phyloP scores from a whole-genome alignment of 2,888 invertebrate species.

The Oscheius sp. region DNA sequence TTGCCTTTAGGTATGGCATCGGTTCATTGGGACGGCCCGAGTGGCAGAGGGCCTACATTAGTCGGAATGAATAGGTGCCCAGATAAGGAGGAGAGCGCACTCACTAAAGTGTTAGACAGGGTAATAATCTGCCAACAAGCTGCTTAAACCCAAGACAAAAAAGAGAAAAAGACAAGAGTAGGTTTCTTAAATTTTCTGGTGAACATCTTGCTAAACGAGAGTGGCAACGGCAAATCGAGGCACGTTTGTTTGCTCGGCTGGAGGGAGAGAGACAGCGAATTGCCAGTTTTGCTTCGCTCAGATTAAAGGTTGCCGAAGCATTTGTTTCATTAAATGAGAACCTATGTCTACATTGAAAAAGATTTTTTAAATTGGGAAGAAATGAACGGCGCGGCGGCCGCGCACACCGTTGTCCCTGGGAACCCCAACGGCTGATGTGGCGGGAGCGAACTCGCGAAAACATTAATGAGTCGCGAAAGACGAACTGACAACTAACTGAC shows the following conservation, averaged over 20 bases:
- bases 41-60: neutral
- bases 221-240: conserved; percentile 32
- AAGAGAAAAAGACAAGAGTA: neutral
- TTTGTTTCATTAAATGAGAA: neutral
- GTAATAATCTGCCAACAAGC: neutral
- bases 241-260: conserved; percentile 33
- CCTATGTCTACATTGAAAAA: neutral
- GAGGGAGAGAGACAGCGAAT: conserved; percentile 26
- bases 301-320: conserved; percentile 7
- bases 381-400: conserved; percentile 2
- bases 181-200: neutral
- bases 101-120: neutral
- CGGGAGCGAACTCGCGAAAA: conserved; percentile 17
- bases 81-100: neutral
- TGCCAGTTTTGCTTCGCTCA: conserved; percentile 31
- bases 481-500: conserved; percentile 16
- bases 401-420: conserved; percentile 27
- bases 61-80: conserved; percentile 11
- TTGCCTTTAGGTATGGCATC: neutral
- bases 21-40: neutral
- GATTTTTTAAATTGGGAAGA: neutral
- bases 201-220: conserved; percentile 20
- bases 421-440: conserved; percentile 1
- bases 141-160: neutral
- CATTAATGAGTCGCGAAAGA: conserved; percentile 32